These are phyloP conservation scores for Papilio machaon DNA, from an alignment of 1,140 invertebrate species.

Conservation along the genomic window DNA sequence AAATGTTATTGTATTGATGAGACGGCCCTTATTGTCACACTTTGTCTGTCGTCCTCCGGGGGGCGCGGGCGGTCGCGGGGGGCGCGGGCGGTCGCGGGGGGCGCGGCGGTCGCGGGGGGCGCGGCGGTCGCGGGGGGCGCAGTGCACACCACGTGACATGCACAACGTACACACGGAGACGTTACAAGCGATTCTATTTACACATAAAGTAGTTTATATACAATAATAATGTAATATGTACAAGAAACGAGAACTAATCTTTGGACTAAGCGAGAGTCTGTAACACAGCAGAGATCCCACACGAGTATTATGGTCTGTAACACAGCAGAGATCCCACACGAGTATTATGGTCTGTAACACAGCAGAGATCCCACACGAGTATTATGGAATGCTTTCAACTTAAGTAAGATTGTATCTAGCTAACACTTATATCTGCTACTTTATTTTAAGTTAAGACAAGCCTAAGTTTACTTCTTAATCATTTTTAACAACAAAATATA, in stretches of 20 bases:
- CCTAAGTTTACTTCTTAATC: conserved; percentile 57
- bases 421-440: conserved; percentile 55
- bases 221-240: conserved; percentile 46
- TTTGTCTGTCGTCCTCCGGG: conserved; percentile 55
- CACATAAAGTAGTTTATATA: conserved; percentile 68
- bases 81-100: conserved; percentile 34
- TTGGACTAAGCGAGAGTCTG: conserved; percentile 72
- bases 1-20: conserved; percentile 52
- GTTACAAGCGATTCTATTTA: conserved; percentile 69
- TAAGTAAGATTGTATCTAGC: conserved; percentile 74
- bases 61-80: conserved; percentile 42
- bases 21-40: conserved; percentile 76
- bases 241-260: conserved; percentile 54
- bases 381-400: conserved; percentile 78
- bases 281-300: conserved; percentile 79
- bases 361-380: conserved; percentile 78
- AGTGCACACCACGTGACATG: neutral
- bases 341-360: conserved; percentile 78
- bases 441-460: conserved; percentile 61
- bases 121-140: neutral
- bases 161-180: conserved; percentile 37
- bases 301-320: conserved; percentile 77
- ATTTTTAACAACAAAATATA: conserved; percentile 53
- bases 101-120: neutral
- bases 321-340: no score